Percentiles rank a stretch among this genome's conserved stretches.
phyloP scores from a whole-genome alignment of 2,888 invertebrate species.

The Euplagia quadripunctaria region DNA sequence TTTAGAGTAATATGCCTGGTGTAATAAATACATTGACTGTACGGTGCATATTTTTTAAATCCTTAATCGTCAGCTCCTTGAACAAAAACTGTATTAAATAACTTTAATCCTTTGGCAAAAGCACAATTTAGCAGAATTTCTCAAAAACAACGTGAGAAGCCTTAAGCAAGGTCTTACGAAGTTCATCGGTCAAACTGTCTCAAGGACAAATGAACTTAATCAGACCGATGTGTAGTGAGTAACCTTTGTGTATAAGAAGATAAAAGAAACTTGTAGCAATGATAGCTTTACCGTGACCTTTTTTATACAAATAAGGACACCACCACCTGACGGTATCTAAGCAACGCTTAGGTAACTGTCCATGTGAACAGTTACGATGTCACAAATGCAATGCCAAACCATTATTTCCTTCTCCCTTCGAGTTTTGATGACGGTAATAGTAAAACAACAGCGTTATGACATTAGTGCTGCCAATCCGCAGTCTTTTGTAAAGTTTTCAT shows the following conservation, averaged over 20 bases:
- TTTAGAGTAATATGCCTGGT: too few relatives aligned
- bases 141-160: slow-evolving; percentile 24
- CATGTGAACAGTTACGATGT: too few relatives aligned
- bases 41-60: neutral
- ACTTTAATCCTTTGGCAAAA: slow-evolving; percentile 11
- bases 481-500: too few relatives aligned
- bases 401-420: too few relatives aligned
- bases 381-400: too few relatives aligned
- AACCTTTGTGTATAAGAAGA: neutral
- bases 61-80: neutral
- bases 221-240: slow-evolving; percentile 38
- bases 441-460: too few relatives aligned
- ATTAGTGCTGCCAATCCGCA: too few relatives aligned
- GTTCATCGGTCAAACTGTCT: slow-evolving; percentile 62
- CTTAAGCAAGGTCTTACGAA: slow-evolving; percentile 29
- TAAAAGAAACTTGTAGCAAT: neutral
- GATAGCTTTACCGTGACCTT: too few relatives aligned
- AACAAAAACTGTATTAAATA: slow-evolving; percentile 19
- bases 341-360: too few relatives aligned
- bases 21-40: neutral
- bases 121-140: slow-evolving; percentile 27
- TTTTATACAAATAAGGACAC: too few relatives aligned
- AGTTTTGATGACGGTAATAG: too few relatives aligned
- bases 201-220: slow-evolving; percentile 51
- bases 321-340: too few relatives aligned